Conservation (phyloP, 2,797 vertebrate genomes). For the Danio kyathit region DNA sequence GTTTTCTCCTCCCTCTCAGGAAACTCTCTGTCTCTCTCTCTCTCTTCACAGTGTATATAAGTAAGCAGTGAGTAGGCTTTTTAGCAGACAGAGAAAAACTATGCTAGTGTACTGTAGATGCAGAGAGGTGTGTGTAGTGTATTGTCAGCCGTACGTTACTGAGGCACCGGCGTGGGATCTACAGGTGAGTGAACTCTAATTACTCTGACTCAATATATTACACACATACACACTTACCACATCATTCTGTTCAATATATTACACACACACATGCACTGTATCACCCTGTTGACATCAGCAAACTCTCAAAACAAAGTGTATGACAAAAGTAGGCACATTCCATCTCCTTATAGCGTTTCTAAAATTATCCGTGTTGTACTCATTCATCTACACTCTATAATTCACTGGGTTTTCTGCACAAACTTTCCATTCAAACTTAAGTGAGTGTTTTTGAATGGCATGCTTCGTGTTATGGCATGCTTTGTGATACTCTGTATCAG, state of each 20-base stretch:
- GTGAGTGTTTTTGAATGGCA: background rate
- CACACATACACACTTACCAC: conserved; percentile 17
- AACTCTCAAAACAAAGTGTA: conserved; percentile 15
- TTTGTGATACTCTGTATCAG: too few species aligned
- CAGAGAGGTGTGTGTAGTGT: conserved; percentile 59
- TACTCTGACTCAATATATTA: conserved; percentile 11
- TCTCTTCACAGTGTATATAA: conserved; percentile 70
- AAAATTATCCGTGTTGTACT: conserved; percentile 24
- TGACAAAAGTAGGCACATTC: conserved; percentile 32
- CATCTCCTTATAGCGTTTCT: conserved; percentile 23
- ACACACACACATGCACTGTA: conserved; percentile 12
- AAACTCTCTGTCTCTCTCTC: conserved; percentile 60
- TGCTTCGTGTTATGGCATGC: too few species aligned
- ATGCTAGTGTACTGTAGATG: conserved; percentile 51
- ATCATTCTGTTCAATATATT: background rate
- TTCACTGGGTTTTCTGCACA: conserved; percentile 53
- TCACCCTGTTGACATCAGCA: background rate
- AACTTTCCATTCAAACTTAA: background rate
- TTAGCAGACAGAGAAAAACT: conserved; percentile 66
- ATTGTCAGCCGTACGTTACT: conserved; percentile 45
- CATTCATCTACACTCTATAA: conserved; percentile 12
- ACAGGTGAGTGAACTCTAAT: conserved; percentile 60
- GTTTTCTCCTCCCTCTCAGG: conserved; percentile 68
- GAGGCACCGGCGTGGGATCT: conserved; percentile 42
- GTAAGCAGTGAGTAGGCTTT: conserved; percentile 69